Evolutionary conservation across 1,140 invertebrate genomes (phyloP).

Genomic region (Belonocnema kinseyi): DNA sequence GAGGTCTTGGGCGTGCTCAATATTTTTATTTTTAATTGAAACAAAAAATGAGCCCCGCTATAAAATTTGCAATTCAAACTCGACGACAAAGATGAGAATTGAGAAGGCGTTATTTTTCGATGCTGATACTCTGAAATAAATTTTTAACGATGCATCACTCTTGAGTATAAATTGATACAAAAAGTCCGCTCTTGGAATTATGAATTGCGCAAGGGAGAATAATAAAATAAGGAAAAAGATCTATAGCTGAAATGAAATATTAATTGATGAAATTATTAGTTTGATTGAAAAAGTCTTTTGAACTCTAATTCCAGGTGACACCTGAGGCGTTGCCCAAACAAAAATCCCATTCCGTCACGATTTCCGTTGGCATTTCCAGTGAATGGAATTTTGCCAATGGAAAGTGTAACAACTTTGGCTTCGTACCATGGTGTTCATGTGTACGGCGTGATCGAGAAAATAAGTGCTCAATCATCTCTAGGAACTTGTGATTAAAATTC

Average conservation of each 20-base stretch:
- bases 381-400: constrained; percentile 26
- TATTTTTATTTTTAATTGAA: constrained; percentile 10
- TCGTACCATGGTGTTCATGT: constrained; percentile 11
- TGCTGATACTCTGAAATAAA: constrained; percentile 13
- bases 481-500: constrained; percentile 19
- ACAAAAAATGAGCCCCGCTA: constrained; percentile 3
- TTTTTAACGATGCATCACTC: background rate
- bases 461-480: constrained; percentile 27
- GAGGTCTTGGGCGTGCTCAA: background rate
- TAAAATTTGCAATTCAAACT: constrained; percentile 29
- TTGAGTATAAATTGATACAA: background rate
- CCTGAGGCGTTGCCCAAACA: background rate
- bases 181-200: background rate
- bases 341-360: background rate
- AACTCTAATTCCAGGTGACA: background rate
- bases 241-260: too few relatives aligned
- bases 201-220: too few relatives aligned
- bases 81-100: background rate
- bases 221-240: too few relatives aligned
- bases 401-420: constrained; percentile 25
- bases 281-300: too few relatives aligned
- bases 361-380: background rate
- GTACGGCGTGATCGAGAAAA: constrained; percentile 8
- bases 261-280: too few relatives aligned
- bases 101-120: background rate